These are phyloP conservation scores for Epizoanthus rinbou DNA, from an alignment of 92 coral and sea anemone genomes.

Conservation along the genomic window DNA sequence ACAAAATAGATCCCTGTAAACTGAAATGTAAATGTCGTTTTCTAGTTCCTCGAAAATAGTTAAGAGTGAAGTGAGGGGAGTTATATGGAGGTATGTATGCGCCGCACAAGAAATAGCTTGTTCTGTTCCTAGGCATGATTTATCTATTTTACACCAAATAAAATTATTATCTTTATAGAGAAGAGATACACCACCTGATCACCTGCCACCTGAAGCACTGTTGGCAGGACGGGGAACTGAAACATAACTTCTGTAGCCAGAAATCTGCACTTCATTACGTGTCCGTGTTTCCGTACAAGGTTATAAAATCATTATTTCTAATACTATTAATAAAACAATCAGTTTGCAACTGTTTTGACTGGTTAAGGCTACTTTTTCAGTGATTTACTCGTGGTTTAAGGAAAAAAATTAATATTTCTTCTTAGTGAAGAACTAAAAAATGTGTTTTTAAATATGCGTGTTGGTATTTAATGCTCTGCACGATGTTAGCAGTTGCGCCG, in stretches of 20 bases:
- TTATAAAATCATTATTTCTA: slow-evolving; percentile 23
- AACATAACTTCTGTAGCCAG: slow-evolving; percentile 30
- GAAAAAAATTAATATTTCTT: too few relatives aligned
- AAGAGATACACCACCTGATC: slow-evolving; percentile 1
- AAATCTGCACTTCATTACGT: not conserved
- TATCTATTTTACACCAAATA: slow-evolving; percentile 18
- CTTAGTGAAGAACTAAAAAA: too few relatives aligned
- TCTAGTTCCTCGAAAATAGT: too few relatives aligned
- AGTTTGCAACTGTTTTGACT: slow-evolving; percentile 19
- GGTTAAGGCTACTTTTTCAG: too few relatives aligned
- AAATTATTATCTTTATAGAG: not conserved
- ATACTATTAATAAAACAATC: slow-evolving; percentile 8
- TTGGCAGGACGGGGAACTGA: not conserved
- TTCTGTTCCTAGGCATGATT: not conserved
- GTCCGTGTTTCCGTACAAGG: slow-evolving; percentile 47
- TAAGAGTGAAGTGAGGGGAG: too few relatives aligned
- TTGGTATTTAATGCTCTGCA: too few relatives aligned
- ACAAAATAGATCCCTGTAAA: too few relatives aligned
- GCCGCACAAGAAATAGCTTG: not conserved
- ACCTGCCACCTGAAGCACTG: not conserved
- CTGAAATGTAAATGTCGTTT: too few relatives aligned
- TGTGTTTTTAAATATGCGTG: too few relatives aligned
- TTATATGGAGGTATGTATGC: not conserved
- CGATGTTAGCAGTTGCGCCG: too few relatives aligned
- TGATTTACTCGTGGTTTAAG: too few relatives aligned